Evolutionary conservation across 2,113 vertebrate genomes (phyloP).

Genomic region (Indicator maculatus): DNA sequence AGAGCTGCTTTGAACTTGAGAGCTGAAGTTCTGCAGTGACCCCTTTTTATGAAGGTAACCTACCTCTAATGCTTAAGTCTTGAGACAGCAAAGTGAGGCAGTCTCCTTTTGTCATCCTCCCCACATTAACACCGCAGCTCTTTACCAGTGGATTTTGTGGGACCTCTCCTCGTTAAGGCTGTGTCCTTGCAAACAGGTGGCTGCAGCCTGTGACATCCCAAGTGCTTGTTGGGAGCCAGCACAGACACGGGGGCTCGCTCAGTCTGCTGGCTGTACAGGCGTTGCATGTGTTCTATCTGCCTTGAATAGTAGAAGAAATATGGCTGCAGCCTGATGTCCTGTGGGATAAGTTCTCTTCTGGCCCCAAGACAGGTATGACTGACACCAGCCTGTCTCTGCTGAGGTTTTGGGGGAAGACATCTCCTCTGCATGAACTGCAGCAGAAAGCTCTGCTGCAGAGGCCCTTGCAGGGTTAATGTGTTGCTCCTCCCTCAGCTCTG

Average conservation of each 20-base stretch:
- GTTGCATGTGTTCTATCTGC: not conserved
- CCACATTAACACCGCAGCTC: not conserved
- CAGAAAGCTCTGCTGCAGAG: not conserved
- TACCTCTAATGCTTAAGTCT: not conserved
- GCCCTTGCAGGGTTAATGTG: not conserved
- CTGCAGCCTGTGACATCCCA: rapidly evolving
- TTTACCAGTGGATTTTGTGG: not conserved
- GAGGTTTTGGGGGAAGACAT: not conserved
- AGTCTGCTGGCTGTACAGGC: not conserved
- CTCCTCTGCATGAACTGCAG: rapidly evolving
- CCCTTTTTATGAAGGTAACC: not conserved
- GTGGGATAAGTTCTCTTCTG: rapidly evolving
- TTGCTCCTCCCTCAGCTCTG: not conserved
- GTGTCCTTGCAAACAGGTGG: not conserved
- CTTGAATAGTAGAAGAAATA: rapidly evolving
- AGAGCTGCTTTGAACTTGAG: no score
- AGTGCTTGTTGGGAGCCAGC: not conserved
- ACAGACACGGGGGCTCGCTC: not conserved
- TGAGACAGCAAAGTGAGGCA: not conserved
- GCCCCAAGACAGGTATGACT: rapidly evolving
- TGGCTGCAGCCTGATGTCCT: not conserved
- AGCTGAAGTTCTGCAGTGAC: no score
- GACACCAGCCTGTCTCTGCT: not conserved
- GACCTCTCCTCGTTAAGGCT: not conserved
- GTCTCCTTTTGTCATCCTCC: not conserved